phyloP scores from a whole-genome alignment of 2,888 invertebrate genomes.

The Sesia bembeciformis region DNA sequence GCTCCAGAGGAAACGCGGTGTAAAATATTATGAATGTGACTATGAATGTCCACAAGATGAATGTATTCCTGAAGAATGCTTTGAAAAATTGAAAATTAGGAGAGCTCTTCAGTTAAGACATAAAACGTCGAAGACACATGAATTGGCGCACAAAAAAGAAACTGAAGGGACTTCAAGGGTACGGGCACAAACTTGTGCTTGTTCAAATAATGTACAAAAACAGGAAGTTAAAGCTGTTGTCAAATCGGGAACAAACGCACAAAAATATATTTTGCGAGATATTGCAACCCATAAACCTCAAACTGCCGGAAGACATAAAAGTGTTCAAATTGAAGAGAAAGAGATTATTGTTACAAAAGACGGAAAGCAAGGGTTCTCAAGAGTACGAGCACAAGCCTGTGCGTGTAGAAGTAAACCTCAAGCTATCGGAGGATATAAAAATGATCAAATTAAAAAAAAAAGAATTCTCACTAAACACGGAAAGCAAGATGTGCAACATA shows the following conservation, averaged over 20 bases:
- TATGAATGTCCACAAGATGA: slow-evolving; percentile 14
- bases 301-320: neutral
- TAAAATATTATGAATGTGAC: slow-evolving; percentile 20
- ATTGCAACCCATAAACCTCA: neutral
- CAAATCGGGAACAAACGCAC: neutral
- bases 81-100: slow-evolving; percentile 12
- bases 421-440: too few species aligned
- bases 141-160: neutral
- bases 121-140: neutral
- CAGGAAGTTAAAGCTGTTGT: neutral
- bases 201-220: neutral
- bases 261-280: neutral
- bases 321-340: too few species aligned
- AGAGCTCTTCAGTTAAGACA: neutral
- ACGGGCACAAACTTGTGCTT: neutral
- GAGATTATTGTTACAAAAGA: too few species aligned
- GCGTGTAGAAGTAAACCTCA: neutral
- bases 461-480: neutral
- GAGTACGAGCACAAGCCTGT: neutral
- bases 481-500: neutral
- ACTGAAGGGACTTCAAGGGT: neutral
- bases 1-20: slow-evolving; percentile 15
- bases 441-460: neutral
- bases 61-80: slow-evolving; percentile 28
- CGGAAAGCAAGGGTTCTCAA: neutral